Evolutionary conservation across 2,888 invertebrate species (phyloP).

Genomic region (Macaria liturata): DNA sequence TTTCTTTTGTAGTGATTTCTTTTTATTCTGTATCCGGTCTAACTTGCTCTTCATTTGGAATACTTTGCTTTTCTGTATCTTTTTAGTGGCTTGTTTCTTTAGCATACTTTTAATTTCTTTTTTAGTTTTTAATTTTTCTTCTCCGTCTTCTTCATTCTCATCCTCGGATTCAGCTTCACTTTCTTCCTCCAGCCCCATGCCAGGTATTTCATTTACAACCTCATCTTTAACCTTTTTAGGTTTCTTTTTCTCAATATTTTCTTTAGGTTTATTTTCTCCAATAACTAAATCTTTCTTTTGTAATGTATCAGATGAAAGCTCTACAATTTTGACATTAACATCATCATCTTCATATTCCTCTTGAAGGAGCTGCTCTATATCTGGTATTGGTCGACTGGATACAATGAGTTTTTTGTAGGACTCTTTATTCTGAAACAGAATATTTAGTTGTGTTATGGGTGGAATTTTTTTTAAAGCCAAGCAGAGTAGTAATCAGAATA

Average conservation of each 20-base stretch:
- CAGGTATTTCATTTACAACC: conserved; percentile 50
- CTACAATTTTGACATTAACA: conserved; percentile 90
- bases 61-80: conserved; percentile 89
- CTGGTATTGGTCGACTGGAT: conserved; percentile 88
- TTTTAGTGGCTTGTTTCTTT: conserved; percentile 88
- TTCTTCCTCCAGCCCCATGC: conserved; percentile 68
- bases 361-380: conserved; percentile 86
- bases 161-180: conserved; percentile 50
- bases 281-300: conserved; percentile 89
- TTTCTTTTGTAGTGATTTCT: conserved; percentile 82
- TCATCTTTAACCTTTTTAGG: conserved; percentile 46
- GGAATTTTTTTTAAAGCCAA: too few relatives aligned
- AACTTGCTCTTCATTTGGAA: conserved; percentile 89
- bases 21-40: conserved; percentile 87
- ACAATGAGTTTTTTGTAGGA: conserved; percentile 88
- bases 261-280: conserved; percentile 85
- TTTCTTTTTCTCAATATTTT: conserved; percentile 39
- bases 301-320: conserved; percentile 87
- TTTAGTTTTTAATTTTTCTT: conserved; percentile 75
- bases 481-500: neutral
- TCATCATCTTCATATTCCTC: conserved; percentile 90
- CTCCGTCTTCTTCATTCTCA: conserved; percentile 48
- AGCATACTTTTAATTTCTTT: conserved; percentile 88
- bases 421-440: conserved; percentile 81
- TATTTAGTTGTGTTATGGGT: conserved; percentile 2